A percentile compares a stretch with the other conserved stretches of the same genome.
Conservation (phyloP, 64 coral and sea anemone species). For the Platygyra sinensis region DNA sequence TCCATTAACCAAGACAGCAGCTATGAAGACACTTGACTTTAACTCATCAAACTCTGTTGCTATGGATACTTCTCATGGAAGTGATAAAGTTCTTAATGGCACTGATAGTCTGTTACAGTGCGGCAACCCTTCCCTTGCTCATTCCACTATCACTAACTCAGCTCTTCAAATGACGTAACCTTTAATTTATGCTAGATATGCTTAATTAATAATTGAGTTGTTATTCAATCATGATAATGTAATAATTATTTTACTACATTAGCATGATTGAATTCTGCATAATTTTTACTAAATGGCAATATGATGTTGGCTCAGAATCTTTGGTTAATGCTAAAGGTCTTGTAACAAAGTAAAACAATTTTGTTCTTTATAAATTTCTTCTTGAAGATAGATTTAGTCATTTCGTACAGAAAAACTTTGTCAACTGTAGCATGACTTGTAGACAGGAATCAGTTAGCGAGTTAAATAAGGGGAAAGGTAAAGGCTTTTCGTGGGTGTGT, state of each 20-base stretch:
- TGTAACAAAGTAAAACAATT: too few species aligned
- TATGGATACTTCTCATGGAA: constrained; percentile 53
- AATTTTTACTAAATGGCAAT: neutral
- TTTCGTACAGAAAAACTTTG: neutral
- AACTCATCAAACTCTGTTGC: constrained; percentile 38
- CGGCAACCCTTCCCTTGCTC: constrained; percentile 5
- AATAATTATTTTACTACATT: neutral
- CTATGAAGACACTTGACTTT: constrained; percentile 67
- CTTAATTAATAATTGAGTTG: neutral
- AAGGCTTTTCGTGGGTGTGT: too few species aligned
- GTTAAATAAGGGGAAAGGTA: too few species aligned
- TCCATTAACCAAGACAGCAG: neutral
- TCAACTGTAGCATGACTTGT: too few species aligned
- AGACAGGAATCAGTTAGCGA: too few species aligned
- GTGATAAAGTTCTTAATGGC: constrained; percentile 39
- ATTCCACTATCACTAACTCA: constrained; percentile 25
- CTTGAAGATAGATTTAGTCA: neutral
- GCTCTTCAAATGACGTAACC: constrained; percentile 52
- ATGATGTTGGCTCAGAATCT: neutral
- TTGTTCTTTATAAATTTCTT: neutral
- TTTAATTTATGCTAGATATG: neutral
- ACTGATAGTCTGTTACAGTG: constrained; percentile 38
- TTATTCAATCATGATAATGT: too few species aligned
- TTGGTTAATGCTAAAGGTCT: neutral
- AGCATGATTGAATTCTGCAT: neutral